Conservation (phyloP, 2,113 vertebrate species). For the Felis chaus region DNA sequence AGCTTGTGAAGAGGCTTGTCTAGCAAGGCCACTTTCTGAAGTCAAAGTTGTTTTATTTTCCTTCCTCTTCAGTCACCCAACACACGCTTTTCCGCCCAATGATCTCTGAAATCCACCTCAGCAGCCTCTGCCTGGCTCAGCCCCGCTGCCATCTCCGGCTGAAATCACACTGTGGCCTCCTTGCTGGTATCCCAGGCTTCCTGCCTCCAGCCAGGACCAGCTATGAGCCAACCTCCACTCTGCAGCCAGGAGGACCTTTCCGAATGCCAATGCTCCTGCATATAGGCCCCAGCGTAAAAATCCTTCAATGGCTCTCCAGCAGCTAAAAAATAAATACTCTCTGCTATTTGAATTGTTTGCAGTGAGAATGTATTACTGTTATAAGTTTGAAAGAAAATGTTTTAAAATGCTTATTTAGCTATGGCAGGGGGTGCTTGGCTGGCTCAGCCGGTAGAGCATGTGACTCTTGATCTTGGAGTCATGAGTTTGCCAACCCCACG, state of each 20-base stretch:
- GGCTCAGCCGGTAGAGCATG: background rate
- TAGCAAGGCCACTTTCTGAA: slow-evolving; percentile 35
- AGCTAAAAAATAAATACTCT: background rate
- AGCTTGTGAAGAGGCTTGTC: slow-evolving; percentile 37
- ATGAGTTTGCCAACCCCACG: background rate
- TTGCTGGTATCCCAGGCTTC: background rate
- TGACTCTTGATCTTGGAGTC: background rate
- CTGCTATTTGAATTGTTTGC: background rate
- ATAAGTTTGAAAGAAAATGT: slow-evolving; percentile 15
- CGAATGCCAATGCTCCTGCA: background rate
- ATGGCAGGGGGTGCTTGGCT: background rate
- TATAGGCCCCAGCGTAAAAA: background rate
- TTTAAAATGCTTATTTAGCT: background rate
- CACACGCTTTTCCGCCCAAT: background rate
- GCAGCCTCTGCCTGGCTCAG: background rate
- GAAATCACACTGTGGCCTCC: background rate
- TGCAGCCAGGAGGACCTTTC: background rate
- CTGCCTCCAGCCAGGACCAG: background rate
- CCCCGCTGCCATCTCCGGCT: background rate
- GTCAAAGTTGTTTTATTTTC: slow-evolving; percentile 28
- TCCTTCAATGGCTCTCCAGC: background rate
- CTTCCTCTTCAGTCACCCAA: background rate
- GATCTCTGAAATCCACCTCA: background rate
- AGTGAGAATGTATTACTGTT: background rate
- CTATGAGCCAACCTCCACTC: background rate